phyloP scores from a whole-genome alignment of 2,888 invertebrate species.

The Brachynemurus nebulosus region DNA sequence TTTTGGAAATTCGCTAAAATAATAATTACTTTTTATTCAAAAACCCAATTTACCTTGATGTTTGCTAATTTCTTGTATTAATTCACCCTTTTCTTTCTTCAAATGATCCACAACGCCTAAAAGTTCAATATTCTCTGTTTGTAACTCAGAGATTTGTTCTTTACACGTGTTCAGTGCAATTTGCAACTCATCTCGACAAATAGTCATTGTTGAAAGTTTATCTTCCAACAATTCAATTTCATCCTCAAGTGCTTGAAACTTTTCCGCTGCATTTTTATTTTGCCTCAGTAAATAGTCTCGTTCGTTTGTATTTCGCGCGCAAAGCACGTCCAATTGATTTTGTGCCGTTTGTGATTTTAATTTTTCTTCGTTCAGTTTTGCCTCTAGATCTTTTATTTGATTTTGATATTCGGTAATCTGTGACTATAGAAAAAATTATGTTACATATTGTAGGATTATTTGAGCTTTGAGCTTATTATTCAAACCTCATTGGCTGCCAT shows the following conservation, averaged over 20 bases:
- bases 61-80: too few relatives aligned
- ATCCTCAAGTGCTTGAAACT: slow-evolving; percentile 34
- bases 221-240: slow-evolving; percentile 35
- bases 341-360: too few relatives aligned
- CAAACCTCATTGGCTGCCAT: too few relatives aligned
- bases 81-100: slow-evolving; percentile 33
- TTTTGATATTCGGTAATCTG: slow-evolving; percentile 26
- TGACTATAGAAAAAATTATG: background rate
- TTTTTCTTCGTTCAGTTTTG: slow-evolving; percentile 34
- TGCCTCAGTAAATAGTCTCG: too few relatives aligned
- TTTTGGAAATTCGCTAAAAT: too few relatives aligned
- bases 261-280: slow-evolving; percentile 26
- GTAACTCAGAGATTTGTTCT: slow-evolving; percentile 23
- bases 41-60: too few relatives aligned
- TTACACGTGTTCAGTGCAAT: background rate
- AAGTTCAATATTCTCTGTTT: slow-evolving; percentile 22
- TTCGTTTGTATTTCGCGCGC: too few relatives aligned
- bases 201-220: slow-evolving; percentile 28
- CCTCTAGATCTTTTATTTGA: slow-evolving; percentile 38
- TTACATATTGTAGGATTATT: background rate
- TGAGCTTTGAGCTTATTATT: too few relatives aligned
- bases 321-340: too few relatives aligned
- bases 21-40: too few relatives aligned
- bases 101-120: slow-evolving; percentile 29
- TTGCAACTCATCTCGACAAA: slow-evolving; percentile 20